These are phyloP conservation scores for Morone saxatilis DNA, from an alignment of 2,113 vertebrate species.

Conservation along the genomic window DNA sequence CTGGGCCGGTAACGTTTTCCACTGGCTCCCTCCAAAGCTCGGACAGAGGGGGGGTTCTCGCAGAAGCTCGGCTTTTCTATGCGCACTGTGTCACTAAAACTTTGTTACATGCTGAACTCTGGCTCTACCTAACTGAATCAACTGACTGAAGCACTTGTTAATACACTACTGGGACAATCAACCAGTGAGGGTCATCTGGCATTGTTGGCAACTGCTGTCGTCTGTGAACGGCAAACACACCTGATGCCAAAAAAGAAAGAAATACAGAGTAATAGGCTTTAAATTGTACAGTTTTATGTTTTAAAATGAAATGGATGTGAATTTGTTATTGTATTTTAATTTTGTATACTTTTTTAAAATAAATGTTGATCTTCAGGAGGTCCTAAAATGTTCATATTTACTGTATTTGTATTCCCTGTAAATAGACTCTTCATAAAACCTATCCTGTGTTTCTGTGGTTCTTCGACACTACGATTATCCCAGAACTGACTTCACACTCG, in stretches of 20 bases:
- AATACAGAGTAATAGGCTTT: conserved; percentile 11
- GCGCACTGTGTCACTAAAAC: neutral
- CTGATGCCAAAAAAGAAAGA: conserved; percentile 32
- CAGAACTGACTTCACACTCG: neutral
- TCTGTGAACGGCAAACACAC: conserved; percentile 42
- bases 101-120: neutral
- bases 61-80: too few relatives aligned
- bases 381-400: conserved; percentile 36
- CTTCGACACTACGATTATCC: neutral
- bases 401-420: conserved; percentile 49
- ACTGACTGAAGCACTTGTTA: conserved; percentile 53
- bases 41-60: too few relatives aligned
- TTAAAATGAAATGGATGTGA: conserved; percentile 62
- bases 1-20: neutral
- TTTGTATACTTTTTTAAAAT: conserved; percentile 58
- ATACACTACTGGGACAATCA: conserved; percentile 44
- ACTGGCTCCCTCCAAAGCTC: neutral
- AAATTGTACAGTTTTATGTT: conserved; percentile 57
- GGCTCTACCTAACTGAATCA: neutral
- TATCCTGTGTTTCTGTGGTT: neutral
- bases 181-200: conserved; percentile 22
- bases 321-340: conserved; percentile 51
- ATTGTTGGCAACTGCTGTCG: conserved; percentile 21
- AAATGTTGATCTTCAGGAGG: conserved; percentile 34
- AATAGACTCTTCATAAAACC: conserved; percentile 65